phyloP scores from a whole-genome alignment of 1,140 invertebrate genomes.

The Drosophila repletoides region DNA sequence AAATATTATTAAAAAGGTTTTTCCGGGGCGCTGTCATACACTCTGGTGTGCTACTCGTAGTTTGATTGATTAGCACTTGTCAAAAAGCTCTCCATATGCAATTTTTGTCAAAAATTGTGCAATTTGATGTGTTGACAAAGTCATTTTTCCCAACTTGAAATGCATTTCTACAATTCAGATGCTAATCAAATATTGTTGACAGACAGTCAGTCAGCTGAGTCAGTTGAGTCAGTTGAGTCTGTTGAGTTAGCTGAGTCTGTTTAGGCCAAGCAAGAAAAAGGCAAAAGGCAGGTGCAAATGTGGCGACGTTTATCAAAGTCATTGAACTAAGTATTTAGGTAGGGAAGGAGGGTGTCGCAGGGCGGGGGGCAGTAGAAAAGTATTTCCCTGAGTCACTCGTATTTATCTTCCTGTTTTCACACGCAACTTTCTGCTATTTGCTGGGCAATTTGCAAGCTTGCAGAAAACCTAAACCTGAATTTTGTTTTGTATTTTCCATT shows the following conservation, averaged over 20 bases:
- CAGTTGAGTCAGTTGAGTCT: conserved; percentile 22
- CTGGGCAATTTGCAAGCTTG: conserved; percentile 41
- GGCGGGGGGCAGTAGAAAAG: background rate
- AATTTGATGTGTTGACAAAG: conserved; percentile 61
- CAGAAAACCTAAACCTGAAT: conserved; percentile 8
- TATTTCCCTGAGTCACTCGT: conserved; percentile 33
- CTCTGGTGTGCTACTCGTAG: conserved; percentile 37
- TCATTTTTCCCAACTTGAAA: conserved; percentile 37
- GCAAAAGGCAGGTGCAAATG: conserved; percentile 34
- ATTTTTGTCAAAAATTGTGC: conserved; percentile 21
- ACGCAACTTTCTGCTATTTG: conserved; percentile 31
- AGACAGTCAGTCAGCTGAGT: conserved; percentile 37
- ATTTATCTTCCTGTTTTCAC: conserved; percentile 53
- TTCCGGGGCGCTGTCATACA: conserved; percentile 54
- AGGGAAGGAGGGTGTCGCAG: background rate
- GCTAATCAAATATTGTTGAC: conserved; percentile 62
- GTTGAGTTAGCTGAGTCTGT: conserved; percentile 1
- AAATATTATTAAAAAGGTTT: conserved; percentile 79
- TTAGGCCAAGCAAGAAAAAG: too few species aligned
- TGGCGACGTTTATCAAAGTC: conserved; percentile 55
- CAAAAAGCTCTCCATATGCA: conserved; percentile 57
- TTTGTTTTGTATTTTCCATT: conserved; percentile 28
- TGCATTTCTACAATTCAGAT: conserved; percentile 55
- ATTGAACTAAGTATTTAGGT: conserved; percentile 36
- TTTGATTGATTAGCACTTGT: conserved; percentile 75